Evolutionary conservation across 2,797 vertebrate species (phyloP).

Genomic region (Cuculus canorus): DNA sequence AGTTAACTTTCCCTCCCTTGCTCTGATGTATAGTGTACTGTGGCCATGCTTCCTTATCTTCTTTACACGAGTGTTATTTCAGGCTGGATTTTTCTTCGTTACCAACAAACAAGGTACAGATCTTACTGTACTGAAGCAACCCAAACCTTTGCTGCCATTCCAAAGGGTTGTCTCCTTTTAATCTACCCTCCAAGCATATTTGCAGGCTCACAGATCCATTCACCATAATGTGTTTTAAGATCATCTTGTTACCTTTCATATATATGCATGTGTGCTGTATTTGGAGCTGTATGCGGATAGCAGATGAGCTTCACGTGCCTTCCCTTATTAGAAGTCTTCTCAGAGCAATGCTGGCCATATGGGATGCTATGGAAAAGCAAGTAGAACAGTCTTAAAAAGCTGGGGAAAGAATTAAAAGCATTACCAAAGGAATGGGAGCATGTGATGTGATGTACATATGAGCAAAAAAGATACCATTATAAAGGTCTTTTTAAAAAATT

Average conservation of each 20-base stretch:
- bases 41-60: neutral
- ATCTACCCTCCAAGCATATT: neutral
- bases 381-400: neutral
- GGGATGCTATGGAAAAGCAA: neutral
- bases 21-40: neutral
- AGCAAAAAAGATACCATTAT: neutral
- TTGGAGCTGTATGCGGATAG: neutral
- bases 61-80: neutral
- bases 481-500: neutral
- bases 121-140: neutral
- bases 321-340: neutral
- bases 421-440: neutral
- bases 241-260: neutral
- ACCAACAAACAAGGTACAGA: neutral
- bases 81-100: neutral
- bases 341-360: neutral
- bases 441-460: neutral
- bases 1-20: neutral
- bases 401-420: neutral
- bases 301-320: neutral
- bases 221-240: neutral
- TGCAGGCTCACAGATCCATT: neutral
- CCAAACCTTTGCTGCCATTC: fast-evolving
- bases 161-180: neutral
- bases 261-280: neutral